These are phyloP conservation scores for Coecobrya sp. DNA, from an alignment of 2,888 invertebrate genomes.

Conservation along the genomic window DNA sequence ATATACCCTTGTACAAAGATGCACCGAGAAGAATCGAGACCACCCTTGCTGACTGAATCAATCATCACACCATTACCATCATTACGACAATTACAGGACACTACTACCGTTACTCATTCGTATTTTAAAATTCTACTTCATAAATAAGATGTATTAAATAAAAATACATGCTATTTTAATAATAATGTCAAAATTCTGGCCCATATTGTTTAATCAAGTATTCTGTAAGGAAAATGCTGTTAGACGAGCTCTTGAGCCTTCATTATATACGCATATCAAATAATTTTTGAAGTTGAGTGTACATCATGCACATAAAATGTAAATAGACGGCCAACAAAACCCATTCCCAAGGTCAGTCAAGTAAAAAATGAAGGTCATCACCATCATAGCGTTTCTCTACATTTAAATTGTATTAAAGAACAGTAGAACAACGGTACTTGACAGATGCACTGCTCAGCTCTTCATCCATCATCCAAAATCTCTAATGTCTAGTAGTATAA, in stretches of 20 bases:
- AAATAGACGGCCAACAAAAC: not conserved
- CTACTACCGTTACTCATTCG: not conserved
- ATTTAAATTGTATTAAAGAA: not conserved
- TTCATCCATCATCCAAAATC: conserved; percentile 66
- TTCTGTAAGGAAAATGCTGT: too few relatives aligned
- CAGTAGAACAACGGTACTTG: conserved; percentile 63
- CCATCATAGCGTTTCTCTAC: not conserved
- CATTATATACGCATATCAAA: too few relatives aligned
- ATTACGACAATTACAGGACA: not conserved
- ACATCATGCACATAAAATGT: not conserved
- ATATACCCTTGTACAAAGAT: not conserved
- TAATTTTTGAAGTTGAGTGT: too few relatives aligned
- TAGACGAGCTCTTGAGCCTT: too few relatives aligned
- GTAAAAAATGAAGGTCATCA: conserved; percentile 59
- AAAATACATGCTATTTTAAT: too few relatives aligned
- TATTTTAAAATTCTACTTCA: not conserved
- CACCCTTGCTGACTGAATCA: conserved; percentile 68
- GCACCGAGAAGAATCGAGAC: conserved; percentile 16
- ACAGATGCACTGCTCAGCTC: conserved; percentile 42
- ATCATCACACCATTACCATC: conserved; percentile 66
- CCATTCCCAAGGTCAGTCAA: conserved; percentile 24
- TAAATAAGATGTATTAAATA: not conserved
- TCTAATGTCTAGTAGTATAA: conserved; percentile 29
- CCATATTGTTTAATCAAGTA: too few relatives aligned
- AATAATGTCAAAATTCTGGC: too few relatives aligned